Evolutionary conservation across 2,888 invertebrate genomes (phyloP), one percentile per base, ranked within the genome.

Genomic region (Pristionchus fissidentatus): DNA sequence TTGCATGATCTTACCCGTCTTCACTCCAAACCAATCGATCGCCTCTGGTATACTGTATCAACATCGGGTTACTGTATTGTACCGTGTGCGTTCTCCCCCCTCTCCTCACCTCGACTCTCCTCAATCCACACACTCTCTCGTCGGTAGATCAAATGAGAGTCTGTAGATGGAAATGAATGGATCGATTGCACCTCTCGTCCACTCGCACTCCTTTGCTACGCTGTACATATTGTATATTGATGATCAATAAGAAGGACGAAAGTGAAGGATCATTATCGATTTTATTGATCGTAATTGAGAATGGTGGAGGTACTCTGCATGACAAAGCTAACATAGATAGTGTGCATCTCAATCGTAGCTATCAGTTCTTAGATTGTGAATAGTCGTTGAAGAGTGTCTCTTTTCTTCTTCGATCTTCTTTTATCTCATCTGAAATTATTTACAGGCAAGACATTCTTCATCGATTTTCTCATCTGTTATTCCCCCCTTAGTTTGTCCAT

Each of bases 1-100:
- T 15, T 77, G 75, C 75, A 77, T 77, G 75, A 77, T 77, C 70
- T 70, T 70, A 70, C 70, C 41, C 70, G 43, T 41, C 43, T 41
- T 38, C 70, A 66, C 8, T 38, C 66, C 66, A 66, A 35, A 35
- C 38, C 19, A 22, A 70, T 29, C n/a, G 41, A 38, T 66, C 62
- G 38, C 62, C 62, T 70, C 70, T 41, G 70, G 70, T 70, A 70
- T 70, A 41, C 41, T 70, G 70, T 70, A 70, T 55, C 22, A 4
- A 22, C 55, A 13, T 70, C 70, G 70, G 70, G 70, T 70, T 70
- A 70, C 70, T 70, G n/a, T 70, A 70, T 70, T 70, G 70, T 70
- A 70, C 43, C 32, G 70, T 70, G 41, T 38, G 1, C 7, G 29
- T 41, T 41, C 22, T 70, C 4, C 38, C 19, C 32, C 26, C 43